Percentiles rank a stretch among this genome's conserved stretches.
These are phyloP conservation scores for Oncorhynchus kisutch DNA, from an alignment of 2,113 vertebrate genomes.

Conservation along the genomic window DNA sequence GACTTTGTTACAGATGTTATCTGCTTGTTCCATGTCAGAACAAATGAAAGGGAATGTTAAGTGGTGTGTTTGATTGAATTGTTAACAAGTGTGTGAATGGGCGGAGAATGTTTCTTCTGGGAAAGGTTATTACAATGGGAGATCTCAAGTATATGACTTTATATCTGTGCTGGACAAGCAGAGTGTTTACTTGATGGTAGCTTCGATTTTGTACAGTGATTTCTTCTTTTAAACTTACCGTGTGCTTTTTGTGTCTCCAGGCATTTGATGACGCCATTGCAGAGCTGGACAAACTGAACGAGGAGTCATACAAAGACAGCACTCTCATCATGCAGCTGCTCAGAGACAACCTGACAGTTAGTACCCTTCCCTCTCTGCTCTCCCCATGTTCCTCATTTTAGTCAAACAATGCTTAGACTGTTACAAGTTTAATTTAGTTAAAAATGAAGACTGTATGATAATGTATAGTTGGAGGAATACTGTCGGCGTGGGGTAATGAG, in stretches of 20 bases:
- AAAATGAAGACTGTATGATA: background rate
- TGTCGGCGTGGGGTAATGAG: too few species aligned
- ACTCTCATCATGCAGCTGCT: constrained; percentile 99
- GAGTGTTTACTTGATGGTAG: background rate
- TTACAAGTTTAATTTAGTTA: too few species aligned
- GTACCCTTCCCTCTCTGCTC: constrained; percentile 48
- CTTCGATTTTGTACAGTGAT: background rate
- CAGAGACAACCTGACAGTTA: constrained; percentile 99
- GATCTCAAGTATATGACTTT: too few species aligned
- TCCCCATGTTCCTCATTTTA: background rate
- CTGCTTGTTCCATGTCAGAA: too few species aligned
- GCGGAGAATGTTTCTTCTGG: too few species aligned
- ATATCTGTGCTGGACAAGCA: too few species aligned
- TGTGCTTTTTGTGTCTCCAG: constrained; percentile 58
- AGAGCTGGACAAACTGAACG: constrained; percentile 90
- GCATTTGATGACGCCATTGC: constrained; percentile 95
- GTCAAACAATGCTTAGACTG: background rate
- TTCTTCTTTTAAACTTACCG: too few species aligned
- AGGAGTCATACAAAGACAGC: constrained; percentile 99
- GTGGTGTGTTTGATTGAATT: too few species aligned
- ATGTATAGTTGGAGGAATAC: background rate
- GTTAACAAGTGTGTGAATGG: too few species aligned
- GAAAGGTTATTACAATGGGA: too few species aligned
- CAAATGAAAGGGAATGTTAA: too few species aligned
- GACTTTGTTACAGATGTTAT: too few species aligned